phyloP scores from a whole-genome alignment of 2,888 invertebrate species.

The Napeogenes sylphis region DNA sequence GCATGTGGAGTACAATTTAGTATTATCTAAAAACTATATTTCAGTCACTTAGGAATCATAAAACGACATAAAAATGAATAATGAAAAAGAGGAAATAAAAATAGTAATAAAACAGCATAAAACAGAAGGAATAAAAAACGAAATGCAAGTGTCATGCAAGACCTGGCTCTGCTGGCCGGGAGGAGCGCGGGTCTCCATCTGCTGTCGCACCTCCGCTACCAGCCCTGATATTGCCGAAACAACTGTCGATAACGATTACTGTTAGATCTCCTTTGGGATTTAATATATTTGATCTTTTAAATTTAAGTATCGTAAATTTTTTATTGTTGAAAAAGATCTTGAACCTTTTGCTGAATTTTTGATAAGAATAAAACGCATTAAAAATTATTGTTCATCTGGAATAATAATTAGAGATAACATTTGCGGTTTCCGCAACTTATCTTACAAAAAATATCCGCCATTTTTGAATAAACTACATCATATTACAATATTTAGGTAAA shows the following conservation, averaged over 20 bases:
- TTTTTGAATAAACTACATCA: too few relatives aligned
- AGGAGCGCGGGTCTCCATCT: slow-evolving; percentile 79
- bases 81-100: slow-evolving; percentile 4
- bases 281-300: not conserved
- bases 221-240: slow-evolving; percentile 88
- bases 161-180: slow-evolving; percentile 74
- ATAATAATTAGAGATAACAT: too few relatives aligned
- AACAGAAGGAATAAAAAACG: slow-evolving; percentile 23
- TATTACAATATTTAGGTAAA: too few relatives aligned
- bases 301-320: not conserved
- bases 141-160: slow-evolving; percentile 54
- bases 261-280: not conserved
- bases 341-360: not conserved
- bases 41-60: not conserved
- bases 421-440: too few relatives aligned
- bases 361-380: not conserved
- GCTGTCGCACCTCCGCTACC: slow-evolving; percentile 87
- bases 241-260: slow-evolving; percentile 73
- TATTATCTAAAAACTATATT: not conserved
- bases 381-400: too few relatives aligned
- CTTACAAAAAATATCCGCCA: too few relatives aligned
- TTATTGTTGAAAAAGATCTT: too few relatives aligned
- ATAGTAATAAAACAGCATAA: slow-evolving; percentile 13
- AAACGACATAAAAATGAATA: slow-evolving; percentile 7
- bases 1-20: slow-evolving; percentile 5